Percentiles rank a stretch among this genome's conserved stretches.
Conservation (phyloP, 1,140 invertebrate genomes). For the Drosophila yakuba region DNA sequence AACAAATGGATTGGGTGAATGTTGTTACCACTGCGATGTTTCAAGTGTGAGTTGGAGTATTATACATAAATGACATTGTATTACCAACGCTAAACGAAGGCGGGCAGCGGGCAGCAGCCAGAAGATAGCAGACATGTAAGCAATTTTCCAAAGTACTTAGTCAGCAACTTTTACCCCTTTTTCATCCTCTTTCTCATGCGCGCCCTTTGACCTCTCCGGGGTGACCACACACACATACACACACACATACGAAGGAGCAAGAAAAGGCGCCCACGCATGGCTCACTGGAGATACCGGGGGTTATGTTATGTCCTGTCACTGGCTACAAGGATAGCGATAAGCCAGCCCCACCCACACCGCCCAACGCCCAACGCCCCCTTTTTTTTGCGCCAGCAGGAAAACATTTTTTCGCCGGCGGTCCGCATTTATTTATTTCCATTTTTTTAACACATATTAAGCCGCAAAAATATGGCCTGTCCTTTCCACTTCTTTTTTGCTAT, state of each 20-base stretch:
- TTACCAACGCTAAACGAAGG: conserved; percentile 64
- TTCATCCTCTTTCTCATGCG: neutral
- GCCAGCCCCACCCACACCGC: conserved; percentile 25
- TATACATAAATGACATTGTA: conserved; percentile 70
- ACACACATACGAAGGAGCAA: neutral
- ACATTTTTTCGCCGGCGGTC: conserved; percentile 57
- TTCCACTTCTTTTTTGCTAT: conserved; percentile 3
- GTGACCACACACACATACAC: conserved; percentile 53
- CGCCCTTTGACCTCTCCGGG: conserved; percentile 27
- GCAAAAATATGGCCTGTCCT: conserved; percentile 74
- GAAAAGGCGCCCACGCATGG: conserved; percentile 66
- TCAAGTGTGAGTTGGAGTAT: neutral
- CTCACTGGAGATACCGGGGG: conserved; percentile 68
- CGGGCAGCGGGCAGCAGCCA: conserved; percentile 62
- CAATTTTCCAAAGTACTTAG: conserved; percentile 82
- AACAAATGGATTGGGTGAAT: conserved; percentile 44
- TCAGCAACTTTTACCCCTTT: conserved; percentile 77
- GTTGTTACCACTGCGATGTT: neutral
- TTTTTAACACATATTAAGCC: conserved; percentile 76
- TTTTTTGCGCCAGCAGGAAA: conserved; percentile 1
- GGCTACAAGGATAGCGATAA: conserved; percentile 64
- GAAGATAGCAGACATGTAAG: conserved; percentile 59
- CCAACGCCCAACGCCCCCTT: neutral
- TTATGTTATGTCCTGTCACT: conserved; percentile 82
- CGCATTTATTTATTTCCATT: conserved; percentile 52